Conservation (phyloP, 2,888 invertebrate species). For the Noctuana brunneofusca region DNA sequence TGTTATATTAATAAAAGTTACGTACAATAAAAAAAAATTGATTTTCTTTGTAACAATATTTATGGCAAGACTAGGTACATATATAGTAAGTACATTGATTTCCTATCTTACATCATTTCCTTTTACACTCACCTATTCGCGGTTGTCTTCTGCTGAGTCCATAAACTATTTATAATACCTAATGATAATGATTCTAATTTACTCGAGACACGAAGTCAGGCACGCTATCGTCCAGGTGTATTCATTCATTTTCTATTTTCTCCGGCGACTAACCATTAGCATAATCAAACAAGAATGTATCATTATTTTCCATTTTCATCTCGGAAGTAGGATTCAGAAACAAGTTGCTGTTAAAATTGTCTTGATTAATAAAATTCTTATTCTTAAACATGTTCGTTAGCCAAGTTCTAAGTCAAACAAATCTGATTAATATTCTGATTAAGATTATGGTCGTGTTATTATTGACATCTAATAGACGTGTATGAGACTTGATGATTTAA, state of each 20-base stretch:
- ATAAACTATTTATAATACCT: constrained; percentile 3
- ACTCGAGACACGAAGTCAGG: constrained; percentile 1
- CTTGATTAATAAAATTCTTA: not conserved
- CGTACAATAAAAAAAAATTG: too few relatives aligned
- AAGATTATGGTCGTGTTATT: too few relatives aligned
- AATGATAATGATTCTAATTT: constrained; percentile 27
- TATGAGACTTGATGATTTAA: too few relatives aligned
- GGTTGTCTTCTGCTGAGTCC: not conserved
- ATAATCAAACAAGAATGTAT: constrained; percentile 14
- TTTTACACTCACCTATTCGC: not conserved
- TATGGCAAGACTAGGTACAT: too few relatives aligned
- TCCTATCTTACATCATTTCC: too few relatives aligned
- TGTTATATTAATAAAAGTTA: too few relatives aligned
- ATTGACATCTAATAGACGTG: too few relatives aligned
- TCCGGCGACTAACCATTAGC: constrained; percentile 19
- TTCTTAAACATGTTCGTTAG: too few relatives aligned
- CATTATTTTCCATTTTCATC: constrained; percentile 14
- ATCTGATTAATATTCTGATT: too few relatives aligned
- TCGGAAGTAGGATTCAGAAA: constrained; percentile 2
- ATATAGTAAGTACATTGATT: not conserved
- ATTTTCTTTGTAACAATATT: too few relatives aligned
- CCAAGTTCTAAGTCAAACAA: too few relatives aligned
- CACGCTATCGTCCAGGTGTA: constrained; percentile 19
- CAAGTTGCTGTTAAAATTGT: not conserved
- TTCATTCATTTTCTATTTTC: constrained; percentile 32